These are phyloP conservation scores for Conus ventricosus DNA, from an alignment of 1,140 invertebrate genomes.

Conservation along the genomic window DNA sequence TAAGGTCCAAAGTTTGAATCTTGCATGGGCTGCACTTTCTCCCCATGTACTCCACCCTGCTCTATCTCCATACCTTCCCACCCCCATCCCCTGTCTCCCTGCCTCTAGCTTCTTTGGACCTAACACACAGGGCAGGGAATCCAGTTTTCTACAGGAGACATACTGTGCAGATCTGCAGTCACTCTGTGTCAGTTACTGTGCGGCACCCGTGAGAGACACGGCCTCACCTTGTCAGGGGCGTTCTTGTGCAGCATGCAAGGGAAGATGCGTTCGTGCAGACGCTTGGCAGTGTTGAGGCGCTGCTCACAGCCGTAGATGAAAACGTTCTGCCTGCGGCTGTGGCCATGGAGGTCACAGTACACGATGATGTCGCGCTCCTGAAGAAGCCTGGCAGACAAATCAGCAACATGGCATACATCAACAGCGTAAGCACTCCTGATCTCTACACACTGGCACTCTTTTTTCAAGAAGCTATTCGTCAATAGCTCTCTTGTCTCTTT, in stretches of 20 bases:
- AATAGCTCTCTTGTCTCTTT: too few relatives aligned
- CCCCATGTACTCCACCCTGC: too few relatives aligned
- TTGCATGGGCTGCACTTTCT: too few relatives aligned
- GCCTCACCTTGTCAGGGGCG: conserved; percentile 88
- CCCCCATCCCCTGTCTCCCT: too few relatives aligned
- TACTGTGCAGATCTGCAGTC: too few relatives aligned
- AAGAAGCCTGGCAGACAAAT: conserved; percentile 74
- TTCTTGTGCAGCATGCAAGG: conserved; percentile 95
- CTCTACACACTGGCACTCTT: neutral
- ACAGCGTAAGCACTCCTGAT: neutral
- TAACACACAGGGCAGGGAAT: too few relatives aligned
- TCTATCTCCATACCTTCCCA: too few relatives aligned
- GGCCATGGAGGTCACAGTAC: conserved; percentile 76
- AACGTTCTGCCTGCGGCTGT: conserved; percentile 74
- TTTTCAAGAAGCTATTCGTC: neutral
- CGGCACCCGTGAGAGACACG: too few relatives aligned
- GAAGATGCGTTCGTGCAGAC: conserved; percentile 90
- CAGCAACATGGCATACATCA: conserved; percentile 23
- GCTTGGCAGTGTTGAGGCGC: conserved; percentile 83
- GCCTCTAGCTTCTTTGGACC: too few relatives aligned
- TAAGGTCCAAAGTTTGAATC: too few relatives aligned
- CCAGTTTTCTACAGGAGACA: too few relatives aligned
- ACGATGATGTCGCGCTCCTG: conserved; percentile 87
- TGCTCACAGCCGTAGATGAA: conserved; percentile 87
- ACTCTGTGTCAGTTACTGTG: too few relatives aligned